Percentiles rank a stretch among this genome's conserved stretches.
Evolutionary conservation across 2,888 invertebrate genomes (phyloP).

Genomic region (Hipparchia semele): DNA sequence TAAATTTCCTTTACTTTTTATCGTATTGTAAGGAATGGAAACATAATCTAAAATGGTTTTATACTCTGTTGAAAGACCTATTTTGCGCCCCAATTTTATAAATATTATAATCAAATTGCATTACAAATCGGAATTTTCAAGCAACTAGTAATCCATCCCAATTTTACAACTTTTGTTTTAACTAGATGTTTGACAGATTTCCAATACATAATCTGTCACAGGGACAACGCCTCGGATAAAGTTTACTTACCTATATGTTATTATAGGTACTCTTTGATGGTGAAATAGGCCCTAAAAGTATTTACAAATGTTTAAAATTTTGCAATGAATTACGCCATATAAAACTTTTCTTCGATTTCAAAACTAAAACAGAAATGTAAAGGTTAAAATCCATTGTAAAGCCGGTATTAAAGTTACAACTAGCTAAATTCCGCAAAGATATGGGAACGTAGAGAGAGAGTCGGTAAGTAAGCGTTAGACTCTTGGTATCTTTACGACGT

Average conservation of each 20-base stretch:
- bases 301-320: not conserved
- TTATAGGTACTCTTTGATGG: no score
- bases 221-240: no score
- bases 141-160: no score
- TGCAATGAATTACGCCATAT: not conserved
- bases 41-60: not conserved
- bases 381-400: slow-evolving; percentile 6
- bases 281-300: no score
- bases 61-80: no score
- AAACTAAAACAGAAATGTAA: not conserved
- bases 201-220: no score
- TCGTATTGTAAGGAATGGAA: not conserved
- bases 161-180: no score
- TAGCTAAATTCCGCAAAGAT: slow-evolving; percentile 11
- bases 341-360: not conserved
- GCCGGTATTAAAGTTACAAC: not conserved
- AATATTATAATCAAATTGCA: no score
- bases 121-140: no score
- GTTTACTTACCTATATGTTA: no score
- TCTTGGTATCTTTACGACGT: slow-evolving; percentile 1
- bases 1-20: not conserved
- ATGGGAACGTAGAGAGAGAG: slow-evolving; percentile 6
- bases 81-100: no score
- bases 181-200: no score
- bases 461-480: not conserved